Evolutionary conservation across 2,113 vertebrate genomes (phyloP), one percentile per base, ranked within the genome.

Genomic region (Herpetotheres cachinnans): DNA sequence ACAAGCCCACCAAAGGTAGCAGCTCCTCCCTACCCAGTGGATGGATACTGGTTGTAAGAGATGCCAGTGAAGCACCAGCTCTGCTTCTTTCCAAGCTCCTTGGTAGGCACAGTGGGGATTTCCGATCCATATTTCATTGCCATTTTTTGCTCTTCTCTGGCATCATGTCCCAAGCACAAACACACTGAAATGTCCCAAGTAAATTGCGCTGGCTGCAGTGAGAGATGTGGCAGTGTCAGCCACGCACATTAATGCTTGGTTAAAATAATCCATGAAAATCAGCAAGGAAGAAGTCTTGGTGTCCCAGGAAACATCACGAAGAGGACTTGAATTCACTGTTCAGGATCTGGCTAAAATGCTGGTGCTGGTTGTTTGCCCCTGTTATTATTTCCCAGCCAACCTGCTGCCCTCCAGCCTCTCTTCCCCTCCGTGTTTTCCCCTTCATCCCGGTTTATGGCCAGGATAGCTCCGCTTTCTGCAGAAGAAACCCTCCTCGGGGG

Each of bases 391-490:
- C 36, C n/a, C 54, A n/a, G 16, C 11, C 18, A 32, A 40, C 21
- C 34, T 49, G 9, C 62, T 74, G 59, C 42, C 36, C 16, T 71
- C 34, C 94, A 88, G 27, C 21, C 25, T n/a, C 87, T 73, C 13
- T 21, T 58, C 44, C 34, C 30, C 19, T 79, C 20, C 0, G 0
- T 1, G 1, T 63, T 90, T 92, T n/a, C 52, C 30, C 24, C 22
- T 71, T 47, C 50, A 30, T 61, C 32, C 15, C 2, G 0, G 8
- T 16, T 49, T 12, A 30, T 27, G 24, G 29, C 61, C 15, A 8
- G 55, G 34, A 62, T 46, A 73, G 7, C 21, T 82, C 74, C 2
- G 2, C 50, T 52, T 69, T 63, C 69, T 4, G 13, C 82, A 55
- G 61, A 40, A 82, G 32, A 44, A 93, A 32, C 13, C 19, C 56